phyloP scores from a whole-genome alignment of 2,888 invertebrate genomes.

The Thecophora atra region DNA sequence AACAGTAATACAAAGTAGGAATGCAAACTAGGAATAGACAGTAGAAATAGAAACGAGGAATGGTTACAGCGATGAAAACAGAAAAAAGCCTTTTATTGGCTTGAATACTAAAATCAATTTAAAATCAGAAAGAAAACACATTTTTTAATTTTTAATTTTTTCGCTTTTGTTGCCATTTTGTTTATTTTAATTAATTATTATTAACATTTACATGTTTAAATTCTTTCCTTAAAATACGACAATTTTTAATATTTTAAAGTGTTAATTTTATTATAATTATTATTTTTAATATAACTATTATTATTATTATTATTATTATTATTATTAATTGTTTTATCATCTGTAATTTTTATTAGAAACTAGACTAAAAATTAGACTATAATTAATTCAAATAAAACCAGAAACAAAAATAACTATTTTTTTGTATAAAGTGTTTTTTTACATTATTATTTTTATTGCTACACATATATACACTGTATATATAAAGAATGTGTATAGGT shows the following conservation, averaged over 20 bases:
- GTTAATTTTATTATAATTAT: neutral
- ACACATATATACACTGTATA: conserved; percentile 13
- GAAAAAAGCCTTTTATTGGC: no score
- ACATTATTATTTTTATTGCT: conserved; percentile 29
- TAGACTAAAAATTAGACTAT: neutral
- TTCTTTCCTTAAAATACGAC: conserved; percentile 31
- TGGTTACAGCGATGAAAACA: no score
- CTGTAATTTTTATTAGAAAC: neutral
- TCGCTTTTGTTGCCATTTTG: conserved; percentile 29
- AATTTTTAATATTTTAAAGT: conserved; percentile 22
- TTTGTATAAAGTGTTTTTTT: conserved; percentile 10
- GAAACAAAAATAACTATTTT: neutral
- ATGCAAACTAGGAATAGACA: no score
- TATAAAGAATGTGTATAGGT: no score
- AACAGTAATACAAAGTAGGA: no score
- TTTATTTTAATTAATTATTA: conserved; percentile 28
- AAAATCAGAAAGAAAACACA: no score
- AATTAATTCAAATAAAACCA: conserved; percentile 26
- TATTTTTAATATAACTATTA: neutral
- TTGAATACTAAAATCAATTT: no score
- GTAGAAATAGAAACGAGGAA: no score
- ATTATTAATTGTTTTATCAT: neutral
- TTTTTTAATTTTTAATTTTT: conserved; percentile 20
- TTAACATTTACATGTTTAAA: conserved; percentile 17
- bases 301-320: conserved; percentile 1